phyloP scores from a whole-genome alignment of 2,888 invertebrate genomes.

The Leucozona laternaria region DNA sequence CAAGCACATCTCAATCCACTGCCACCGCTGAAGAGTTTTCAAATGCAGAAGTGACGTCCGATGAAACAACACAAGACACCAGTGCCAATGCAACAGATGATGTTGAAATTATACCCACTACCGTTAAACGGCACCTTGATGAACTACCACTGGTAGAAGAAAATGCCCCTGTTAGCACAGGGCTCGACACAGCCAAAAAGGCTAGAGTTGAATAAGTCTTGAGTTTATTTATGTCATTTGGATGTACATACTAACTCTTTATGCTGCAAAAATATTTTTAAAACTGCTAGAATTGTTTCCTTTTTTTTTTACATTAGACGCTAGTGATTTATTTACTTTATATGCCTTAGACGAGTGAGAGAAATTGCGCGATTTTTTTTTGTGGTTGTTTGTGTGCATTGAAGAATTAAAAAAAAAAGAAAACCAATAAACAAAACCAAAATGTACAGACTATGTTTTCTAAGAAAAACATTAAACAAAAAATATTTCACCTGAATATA shows the following conservation, averaged over 20 bases:
- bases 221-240: background rate
- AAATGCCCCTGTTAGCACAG: background rate
- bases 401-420: slow-evolving; percentile 21
- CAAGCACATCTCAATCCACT: slow-evolving; percentile 53
- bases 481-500: slow-evolving; percentile 61
- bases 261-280: slow-evolving; percentile 28
- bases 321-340: slow-evolving; percentile 53
- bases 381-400: slow-evolving; percentile 18
- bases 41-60: slow-evolving; percentile 30
- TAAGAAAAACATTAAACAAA: slow-evolving; percentile 29
- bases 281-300: slow-evolving; percentile 22
- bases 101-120: slow-evolving; percentile 16
- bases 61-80: slow-evolving; percentile 17
- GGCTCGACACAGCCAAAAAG: slow-evolving; percentile 47
- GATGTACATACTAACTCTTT: slow-evolving; percentile 1
- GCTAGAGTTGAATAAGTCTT: slow-evolving; percentile 54
- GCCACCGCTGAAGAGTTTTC: slow-evolving; percentile 39
- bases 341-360: slow-evolving; percentile 53
- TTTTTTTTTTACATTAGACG: slow-evolving; percentile 18
- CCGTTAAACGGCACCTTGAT: slow-evolving; percentile 53
- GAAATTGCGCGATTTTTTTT: slow-evolving; percentile 24
- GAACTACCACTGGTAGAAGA: slow-evolving; percentile 32
- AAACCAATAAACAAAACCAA: slow-evolving; percentile 15
- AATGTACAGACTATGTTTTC: slow-evolving; percentile 33
- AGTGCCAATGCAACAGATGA: slow-evolving; percentile 13